A percentile compares a stretch with the other conserved stretches of the same genome.
phyloP scores from a whole-genome alignment of 1,140 invertebrate genomes.

The Telenomus remus region DNA sequence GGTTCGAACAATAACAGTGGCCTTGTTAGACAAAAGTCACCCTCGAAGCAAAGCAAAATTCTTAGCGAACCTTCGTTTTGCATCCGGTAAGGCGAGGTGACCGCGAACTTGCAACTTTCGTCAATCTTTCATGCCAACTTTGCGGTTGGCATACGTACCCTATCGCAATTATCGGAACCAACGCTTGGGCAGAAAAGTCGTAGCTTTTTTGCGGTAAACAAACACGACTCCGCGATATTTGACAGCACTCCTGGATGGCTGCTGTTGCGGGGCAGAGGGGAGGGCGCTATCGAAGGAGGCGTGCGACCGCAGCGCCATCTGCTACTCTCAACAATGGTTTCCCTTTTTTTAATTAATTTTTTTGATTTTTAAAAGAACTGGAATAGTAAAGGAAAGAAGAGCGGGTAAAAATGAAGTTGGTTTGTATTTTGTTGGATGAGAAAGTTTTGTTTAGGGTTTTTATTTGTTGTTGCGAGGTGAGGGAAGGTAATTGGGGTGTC shows the following conservation, averaged over 20 bases:
- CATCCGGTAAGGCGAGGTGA: not conserved
- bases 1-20: too few relatives aligned
- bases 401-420: too few relatives aligned
- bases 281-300: slow-evolving; percentile 9
- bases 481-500: too few relatives aligned
- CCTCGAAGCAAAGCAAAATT: too few relatives aligned
- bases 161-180: slow-evolving; percentile 3
- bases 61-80: too few relatives aligned
- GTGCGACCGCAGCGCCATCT: slow-evolving; percentile 20
- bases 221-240: slow-evolving; percentile 21
- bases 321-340: not conserved
- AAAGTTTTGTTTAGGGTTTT: too few relatives aligned
- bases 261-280: slow-evolving; percentile 1
- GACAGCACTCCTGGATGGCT: slow-evolving; percentile 15
- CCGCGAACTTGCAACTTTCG: too few relatives aligned
- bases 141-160: slow-evolving; percentile 6
- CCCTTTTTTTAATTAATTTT: not conserved
- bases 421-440: too few relatives aligned
- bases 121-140: not conserved
- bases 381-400: too few relatives aligned
- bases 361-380: too few relatives aligned
- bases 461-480: too few relatives aligned
- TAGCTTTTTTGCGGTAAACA: slow-evolving; percentile 28
- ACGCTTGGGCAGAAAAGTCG: not conserved
- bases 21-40: too few relatives aligned